Percentiles rank a stretch among this genome's conserved stretches.
phyloP scores from a whole-genome alignment of 2,797 vertebrate species.

The Poeciliopsis presidionis region DNA sequence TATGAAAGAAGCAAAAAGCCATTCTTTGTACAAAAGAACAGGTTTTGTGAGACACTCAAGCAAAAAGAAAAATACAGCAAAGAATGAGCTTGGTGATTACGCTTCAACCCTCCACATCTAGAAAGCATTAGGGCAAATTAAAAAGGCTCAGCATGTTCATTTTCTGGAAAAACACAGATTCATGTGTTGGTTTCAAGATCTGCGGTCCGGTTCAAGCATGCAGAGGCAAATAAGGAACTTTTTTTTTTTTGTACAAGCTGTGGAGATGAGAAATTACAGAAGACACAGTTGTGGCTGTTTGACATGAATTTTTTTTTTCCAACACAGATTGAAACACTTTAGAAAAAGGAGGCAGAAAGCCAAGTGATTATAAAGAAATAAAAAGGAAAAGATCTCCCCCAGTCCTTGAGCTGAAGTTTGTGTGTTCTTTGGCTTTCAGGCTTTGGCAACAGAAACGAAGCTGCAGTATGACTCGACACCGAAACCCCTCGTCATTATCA shows the following conservation, averaged over 20 bases:
- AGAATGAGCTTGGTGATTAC: constrained; percentile 45
- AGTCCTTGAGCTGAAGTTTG: constrained; percentile 85
- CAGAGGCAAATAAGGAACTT: constrained; percentile 45
- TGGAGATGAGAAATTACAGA: constrained; percentile 31
- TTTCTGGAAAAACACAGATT: background rate
- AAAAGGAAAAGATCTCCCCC: constrained; percentile 68
- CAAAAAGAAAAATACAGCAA: constrained; percentile 17
- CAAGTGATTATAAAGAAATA: constrained; percentile 52
- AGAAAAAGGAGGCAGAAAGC: constrained; percentile 45
- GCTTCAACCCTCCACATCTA: constrained; percentile 30
- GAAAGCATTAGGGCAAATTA: constrained; percentile 11
- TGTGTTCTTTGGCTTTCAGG: constrained; percentile 98
- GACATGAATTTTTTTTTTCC: constrained; percentile 49
- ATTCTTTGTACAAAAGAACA: constrained; percentile 26
- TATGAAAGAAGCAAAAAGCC: constrained; percentile 4
- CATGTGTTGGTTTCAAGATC: constrained; percentile 13
- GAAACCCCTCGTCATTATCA: constrained; percentile 46
- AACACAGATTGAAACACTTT: constrained; percentile 67
- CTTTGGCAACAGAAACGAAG: constrained; percentile 90
- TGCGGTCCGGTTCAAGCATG: constrained; percentile 46
- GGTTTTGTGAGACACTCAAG: constrained; percentile 24
- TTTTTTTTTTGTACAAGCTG: constrained; percentile 26
- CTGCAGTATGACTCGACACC: constrained; percentile 78
- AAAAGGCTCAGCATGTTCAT: constrained; percentile 34
- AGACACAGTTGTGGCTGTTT: constrained; percentile 45